phyloP scores from a whole-genome alignment of 2,797 vertebrate genomes.

The Manis crassicaudata region DNA sequence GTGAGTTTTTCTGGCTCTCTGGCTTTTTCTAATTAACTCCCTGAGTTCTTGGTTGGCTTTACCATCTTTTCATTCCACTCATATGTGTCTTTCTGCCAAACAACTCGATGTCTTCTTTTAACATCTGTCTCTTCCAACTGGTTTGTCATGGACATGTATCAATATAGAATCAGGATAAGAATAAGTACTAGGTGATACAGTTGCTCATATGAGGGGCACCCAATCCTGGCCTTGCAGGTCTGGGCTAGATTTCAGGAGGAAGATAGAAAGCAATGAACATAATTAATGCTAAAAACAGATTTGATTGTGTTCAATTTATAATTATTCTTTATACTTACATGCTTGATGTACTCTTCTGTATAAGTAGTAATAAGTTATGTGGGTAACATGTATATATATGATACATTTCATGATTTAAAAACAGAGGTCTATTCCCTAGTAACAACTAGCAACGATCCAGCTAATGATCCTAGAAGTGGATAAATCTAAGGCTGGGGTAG shows the following conservation, averaged over 20 bases:
- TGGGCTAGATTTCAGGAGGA: constrained; percentile 38
- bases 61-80: no score
- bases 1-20: no score
- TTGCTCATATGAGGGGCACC: neutral
- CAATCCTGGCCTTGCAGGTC: neutral
- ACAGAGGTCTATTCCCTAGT: neutral
- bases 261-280: constrained; percentile 36
- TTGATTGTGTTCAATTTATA: constrained; percentile 52
- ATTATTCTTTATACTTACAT: constrained; percentile 58
- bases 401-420: constrained; percentile 57
- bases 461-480: neutral
- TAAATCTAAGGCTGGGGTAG: neutral
- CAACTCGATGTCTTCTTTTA: constrained; percentile 9
- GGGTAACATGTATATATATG: no score
- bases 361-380: no score
- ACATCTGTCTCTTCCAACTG: constrained; percentile 17
- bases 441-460: neutral
- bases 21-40: no score
- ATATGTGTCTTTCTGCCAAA: no score
- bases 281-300: constrained; percentile 52
- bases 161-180: neutral
- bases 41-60: no score
- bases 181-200: neutral
- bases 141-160: neutral
- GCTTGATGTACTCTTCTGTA: neutral